Evolutionary conservation across 2,888 invertebrate species (phyloP), one percentile per base, ranked within the genome.

Genomic region (Mesochorus sp.): DNA sequence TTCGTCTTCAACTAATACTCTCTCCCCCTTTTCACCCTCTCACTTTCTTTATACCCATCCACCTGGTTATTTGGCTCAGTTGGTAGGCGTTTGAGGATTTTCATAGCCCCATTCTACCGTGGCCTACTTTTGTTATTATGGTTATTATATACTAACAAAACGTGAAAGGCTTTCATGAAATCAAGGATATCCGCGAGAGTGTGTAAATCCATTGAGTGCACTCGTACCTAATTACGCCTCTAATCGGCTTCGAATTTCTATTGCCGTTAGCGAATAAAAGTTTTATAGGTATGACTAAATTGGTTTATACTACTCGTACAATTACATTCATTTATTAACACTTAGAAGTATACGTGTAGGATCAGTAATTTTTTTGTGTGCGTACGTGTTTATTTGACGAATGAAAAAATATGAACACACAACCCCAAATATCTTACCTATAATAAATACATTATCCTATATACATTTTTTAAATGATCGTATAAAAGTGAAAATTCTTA

Each of bases 81-180:
- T 49, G 47, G 31, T 61, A 62, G 47, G 47, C 55, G 31, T 62
- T 62, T 49, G 21, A 21, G 34, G 12, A 68, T 72, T 72, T 72
- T 34, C 37, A 24, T 14, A 26, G 49, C 12, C 21, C 28, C 12
- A 49, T 10, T 34, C 68, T 5, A 19, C 26, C 19, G 17, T 39
- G 66, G n/a, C 42, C 73, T 51, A 66, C 21, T 57, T 73, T 55
- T 10, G 12, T 21, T n/a, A 37, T 68, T 68, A 68, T 37, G 62
- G 44, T n/a, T n/a, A n/a, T n/a, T n/a, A n/a, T n/a, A n/a, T 6
- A 47, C 14, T 12, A 34, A 44, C 14, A 19, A n/a, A 2, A n/a
- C 10, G 24, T 42, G 14, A 39, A 66, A 49, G n/a, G 66, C 28
- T 51, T 67, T 67, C 31, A 57, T 66, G 19, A 42, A 51, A 59